These are phyloP conservation scores for Apostichopus parvimensis DNA, from an alignment of 35 echinoderm and acorn worm genomes.

Conservation along the genomic window DNA sequence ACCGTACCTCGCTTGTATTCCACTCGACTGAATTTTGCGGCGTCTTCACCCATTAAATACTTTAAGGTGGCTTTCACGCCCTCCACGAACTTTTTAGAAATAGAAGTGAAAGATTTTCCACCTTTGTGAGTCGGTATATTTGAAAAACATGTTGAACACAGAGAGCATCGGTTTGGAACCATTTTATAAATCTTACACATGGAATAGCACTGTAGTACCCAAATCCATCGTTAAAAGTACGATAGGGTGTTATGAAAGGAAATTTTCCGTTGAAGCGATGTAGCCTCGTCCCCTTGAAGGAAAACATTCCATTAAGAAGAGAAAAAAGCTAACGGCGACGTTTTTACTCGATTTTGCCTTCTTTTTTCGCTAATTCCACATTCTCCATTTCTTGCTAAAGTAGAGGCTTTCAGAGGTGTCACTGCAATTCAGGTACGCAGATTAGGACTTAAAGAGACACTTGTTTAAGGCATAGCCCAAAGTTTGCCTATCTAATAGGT, in stretches of 20 bases:
- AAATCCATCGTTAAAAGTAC: conserved; percentile 17
- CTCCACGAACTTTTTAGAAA: conserved; percentile 28
- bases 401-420: conserved; percentile 20
- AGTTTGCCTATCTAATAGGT: background rate
- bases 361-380: conserved; percentile 11
- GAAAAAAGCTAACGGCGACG: conserved; percentile 31
- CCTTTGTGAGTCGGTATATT: conserved; percentile 43
- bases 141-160: conserved; percentile 8
- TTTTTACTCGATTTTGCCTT: conserved; percentile 29
- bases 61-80: conserved; percentile 35
- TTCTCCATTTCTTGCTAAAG: conserved; percentile 18
- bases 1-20: conserved; percentile 11
- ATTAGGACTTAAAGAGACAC: background rate
- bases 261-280: conserved; percentile 28
- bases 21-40: conserved; percentile 17
- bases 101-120: conserved; percentile 48
- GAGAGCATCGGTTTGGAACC: conserved; percentile 21
- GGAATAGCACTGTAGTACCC: conserved; percentile 22
- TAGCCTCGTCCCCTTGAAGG: conserved; percentile 45
- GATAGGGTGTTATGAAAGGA: conserved; percentile 34
- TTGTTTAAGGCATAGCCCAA: background rate
- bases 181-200: conserved; percentile 46
- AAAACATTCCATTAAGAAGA: conserved; percentile 47
- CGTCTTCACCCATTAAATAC: conserved; percentile 40
- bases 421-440: background rate